Conservation (phyloP, 2,888 invertebrate genomes). For the Dromius quadrimaculatus region DNA sequence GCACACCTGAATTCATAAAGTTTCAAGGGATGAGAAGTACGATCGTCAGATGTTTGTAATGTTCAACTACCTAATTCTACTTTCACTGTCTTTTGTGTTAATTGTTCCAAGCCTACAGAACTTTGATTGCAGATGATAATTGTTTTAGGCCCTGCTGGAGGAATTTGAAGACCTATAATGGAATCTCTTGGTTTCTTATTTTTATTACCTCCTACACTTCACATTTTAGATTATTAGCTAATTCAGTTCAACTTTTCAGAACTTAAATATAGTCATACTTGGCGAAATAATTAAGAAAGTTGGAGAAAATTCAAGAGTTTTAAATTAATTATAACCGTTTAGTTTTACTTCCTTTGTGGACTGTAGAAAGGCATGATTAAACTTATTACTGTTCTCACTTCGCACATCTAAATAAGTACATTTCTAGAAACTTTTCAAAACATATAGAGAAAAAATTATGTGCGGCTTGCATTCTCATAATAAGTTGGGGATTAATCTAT, state of each 20-base stretch:
- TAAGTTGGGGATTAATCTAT: no score
- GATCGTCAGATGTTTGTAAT: slow-evolving; percentile 46
- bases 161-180: background rate
- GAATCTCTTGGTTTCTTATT: slow-evolving; percentile 13
- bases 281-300: slow-evolving; percentile 28
- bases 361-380: background rate
- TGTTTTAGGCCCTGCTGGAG: slow-evolving; percentile 10
- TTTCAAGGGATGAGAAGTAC: background rate
- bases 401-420: no score
- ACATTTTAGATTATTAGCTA: slow-evolving; percentile 34
- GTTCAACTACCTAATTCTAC: slow-evolving; percentile 47
- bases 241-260: slow-evolving; percentile 24
- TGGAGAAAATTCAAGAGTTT: background rate
- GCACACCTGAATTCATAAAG: slow-evolving; percentile 49
- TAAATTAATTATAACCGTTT: slow-evolving; percentile 29
- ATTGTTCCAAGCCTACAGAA: slow-evolving; percentile 30
- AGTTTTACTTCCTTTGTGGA: background rate
- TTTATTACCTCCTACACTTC: slow-evolving; percentile 17
- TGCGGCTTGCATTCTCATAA: no score
- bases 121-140: slow-evolving; percentile 30
- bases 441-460: no score
- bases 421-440: no score
- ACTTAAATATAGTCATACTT: slow-evolving; percentile 31
- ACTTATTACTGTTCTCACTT: slow-evolving; percentile 6
- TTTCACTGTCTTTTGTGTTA: slow-evolving; percentile 47